Percentiles rank a stretch among this genome's conserved stretches.
phyloP scores from a whole-genome alignment of 2,113 vertebrate species.

The human region DNA sequence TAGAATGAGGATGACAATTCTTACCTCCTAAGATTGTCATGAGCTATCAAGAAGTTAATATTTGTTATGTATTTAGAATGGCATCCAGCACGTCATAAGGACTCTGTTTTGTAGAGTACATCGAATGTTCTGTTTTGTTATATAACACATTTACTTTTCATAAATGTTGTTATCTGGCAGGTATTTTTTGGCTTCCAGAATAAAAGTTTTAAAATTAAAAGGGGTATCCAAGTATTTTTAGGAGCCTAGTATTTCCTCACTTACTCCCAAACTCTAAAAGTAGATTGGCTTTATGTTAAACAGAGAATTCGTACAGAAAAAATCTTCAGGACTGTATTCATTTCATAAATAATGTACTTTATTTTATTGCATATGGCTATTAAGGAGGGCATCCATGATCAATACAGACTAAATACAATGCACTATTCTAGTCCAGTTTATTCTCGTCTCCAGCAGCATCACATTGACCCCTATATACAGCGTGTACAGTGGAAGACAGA shows the following conservation, averaged over 20 bases:
- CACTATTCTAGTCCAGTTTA: constrained; percentile 93
- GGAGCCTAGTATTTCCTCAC: neutral
- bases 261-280: neutral
- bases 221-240: neutral
- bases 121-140: neutral
- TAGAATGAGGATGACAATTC: fast-evolving
- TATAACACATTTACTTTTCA: neutral
- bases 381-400: constrained; percentile 92
- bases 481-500: constrained; percentile 96
- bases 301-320: constrained; percentile 60
- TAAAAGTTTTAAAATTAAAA: constrained; percentile 42
- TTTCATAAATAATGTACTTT: constrained; percentile 96
- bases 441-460: constrained; percentile 91
- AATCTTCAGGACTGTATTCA: constrained; percentile 56
- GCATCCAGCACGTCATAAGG: fast-evolving
- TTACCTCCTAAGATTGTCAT: fast-evolving
- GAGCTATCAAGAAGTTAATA: fast-evolving
- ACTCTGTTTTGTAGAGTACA: neutral
- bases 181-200: neutral
- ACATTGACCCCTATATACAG: constrained; percentile 93
- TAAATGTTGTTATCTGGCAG: neutral
- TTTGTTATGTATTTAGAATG: fast-evolving
- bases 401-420: constrained; percentile 96
- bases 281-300: constrained; percentile 50
- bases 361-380: constrained; percentile 99